Evolutionary conservation across 2,888 invertebrate species (phyloP).

Genomic region (Lomographa bimaculata): DNA sequence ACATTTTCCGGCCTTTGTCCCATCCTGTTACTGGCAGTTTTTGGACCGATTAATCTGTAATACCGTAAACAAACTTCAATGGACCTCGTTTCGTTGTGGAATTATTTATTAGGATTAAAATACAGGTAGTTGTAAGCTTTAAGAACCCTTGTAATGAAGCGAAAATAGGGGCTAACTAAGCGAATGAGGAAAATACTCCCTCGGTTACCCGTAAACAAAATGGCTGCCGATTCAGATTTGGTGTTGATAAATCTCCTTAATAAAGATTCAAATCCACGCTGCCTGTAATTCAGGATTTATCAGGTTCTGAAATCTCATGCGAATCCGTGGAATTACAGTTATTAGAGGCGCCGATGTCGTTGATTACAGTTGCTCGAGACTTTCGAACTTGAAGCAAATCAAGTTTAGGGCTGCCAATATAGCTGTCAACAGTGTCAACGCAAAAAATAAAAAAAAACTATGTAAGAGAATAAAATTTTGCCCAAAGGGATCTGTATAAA

Average conservation of each 20-base stretch:
- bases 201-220: conserved; percentile 17
- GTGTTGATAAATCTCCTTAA: conserved; percentile 18
- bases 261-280: conserved; percentile 14
- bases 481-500: no score
- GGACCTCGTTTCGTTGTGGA: not conserved
- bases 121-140: no score
- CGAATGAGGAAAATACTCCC: conserved; percentile 10
- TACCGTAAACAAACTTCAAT: conserved; percentile 3
- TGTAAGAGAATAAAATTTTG: no score
- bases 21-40: conserved; percentile 21
- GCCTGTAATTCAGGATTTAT: conserved; percentile 21
- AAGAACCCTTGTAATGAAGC: not conserved
- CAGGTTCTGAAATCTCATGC: conserved; percentile 23
- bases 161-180: not conserved
- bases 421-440: no score
- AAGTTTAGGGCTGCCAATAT: conserved; percentile 6
- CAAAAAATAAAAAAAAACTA: no score
- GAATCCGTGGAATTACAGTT: conserved; percentile 26
- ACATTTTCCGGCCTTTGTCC: conserved; percentile 4
- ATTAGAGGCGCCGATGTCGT: conserved; percentile 20
- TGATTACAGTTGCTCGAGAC: conserved; percentile 24
- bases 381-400: conserved; percentile 8
- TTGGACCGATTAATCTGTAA: conserved; percentile 13
- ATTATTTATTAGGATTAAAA: no score
- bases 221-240: conserved; percentile 6